Percentiles rank a stretch among this genome's conserved stretches.
These are phyloP conservation scores for Conus ventricosus DNA, from an alignment of 1,140 invertebrate genomes.

Conservation along the genomic window DNA sequence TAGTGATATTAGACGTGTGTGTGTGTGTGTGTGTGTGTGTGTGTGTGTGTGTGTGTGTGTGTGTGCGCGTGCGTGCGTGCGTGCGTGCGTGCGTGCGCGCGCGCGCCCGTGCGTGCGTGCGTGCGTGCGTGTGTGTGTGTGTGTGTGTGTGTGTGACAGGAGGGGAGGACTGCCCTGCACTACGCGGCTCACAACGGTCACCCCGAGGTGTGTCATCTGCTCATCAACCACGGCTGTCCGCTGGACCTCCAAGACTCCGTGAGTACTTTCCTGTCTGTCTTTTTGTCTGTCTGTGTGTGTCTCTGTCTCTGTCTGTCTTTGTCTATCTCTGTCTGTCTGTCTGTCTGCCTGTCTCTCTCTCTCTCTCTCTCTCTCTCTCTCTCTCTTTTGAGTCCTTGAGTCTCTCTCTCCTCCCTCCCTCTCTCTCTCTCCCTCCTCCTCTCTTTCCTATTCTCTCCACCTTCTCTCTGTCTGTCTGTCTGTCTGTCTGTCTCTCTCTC, in stretches of 20 bases:
- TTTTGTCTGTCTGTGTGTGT: background rate
- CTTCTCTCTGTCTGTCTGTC: no score
- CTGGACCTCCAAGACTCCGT: conserved; percentile 4
- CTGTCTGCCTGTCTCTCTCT: background rate
- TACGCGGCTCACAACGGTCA: conserved; percentile 92
- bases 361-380: no score
- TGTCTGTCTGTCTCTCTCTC: no score
- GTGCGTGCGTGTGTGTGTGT: background rate
- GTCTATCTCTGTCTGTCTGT: background rate
- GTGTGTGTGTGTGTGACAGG: conserved; percentile 73
- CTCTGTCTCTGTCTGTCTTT: no score
- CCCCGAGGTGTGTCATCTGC: conserved; percentile 35
- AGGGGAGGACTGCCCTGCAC: conserved; percentile 93
- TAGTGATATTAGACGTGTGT: background rate
- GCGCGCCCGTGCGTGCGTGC: background rate
- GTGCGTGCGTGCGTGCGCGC: background rate
- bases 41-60: background rate
- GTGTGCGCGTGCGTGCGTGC: background rate
- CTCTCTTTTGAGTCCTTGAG: no score
- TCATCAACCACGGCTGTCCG: background rate
- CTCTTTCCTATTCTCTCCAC: no score
- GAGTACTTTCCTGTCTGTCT: background rate
- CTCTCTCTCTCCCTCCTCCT: no score
- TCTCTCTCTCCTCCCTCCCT: no score
- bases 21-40: conserved; percentile 14